Base-by-base conservation (phyloP, 2,797 vertebrate species). In the Potorous gilbertii region DNA sequence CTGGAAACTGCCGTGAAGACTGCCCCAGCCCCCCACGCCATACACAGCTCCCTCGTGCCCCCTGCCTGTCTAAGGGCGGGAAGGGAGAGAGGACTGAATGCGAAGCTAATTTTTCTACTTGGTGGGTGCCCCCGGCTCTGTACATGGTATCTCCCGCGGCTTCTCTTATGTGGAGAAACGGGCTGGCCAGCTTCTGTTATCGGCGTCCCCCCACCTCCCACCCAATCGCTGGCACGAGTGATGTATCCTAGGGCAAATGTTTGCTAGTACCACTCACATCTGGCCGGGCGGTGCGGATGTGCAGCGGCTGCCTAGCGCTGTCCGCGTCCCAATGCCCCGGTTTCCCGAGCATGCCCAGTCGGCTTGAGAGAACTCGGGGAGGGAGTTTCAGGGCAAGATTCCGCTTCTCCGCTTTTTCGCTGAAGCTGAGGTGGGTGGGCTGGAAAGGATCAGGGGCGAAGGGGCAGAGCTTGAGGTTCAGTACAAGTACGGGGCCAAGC, bases 71-170 rank as follows among this genome's bases (percentile, higher is more conserved):
- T 91, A n/a, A 11, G 52, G 55, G 46, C 91, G 24, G 46, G 74
- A 89, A 55, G 62, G 9, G 4, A 81, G 27, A 34, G 93, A 34
- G 94, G 90, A 31, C 55, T 93, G 59, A n/a, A 14, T 94, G 28
- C 34, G 21, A 90, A 56, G 94, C 92, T 94, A 2, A 0, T 4
- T 50, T 87, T 92, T 92, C 90, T 62, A 93, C 81, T 94, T 94
- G 90, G 62, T 66, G 92, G 28, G 55, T 92, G 46, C 97, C 97
- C 97, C 97, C 96, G 96, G 93, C 95, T 96, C 55, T 13, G 90
- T 91, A 98, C 93, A 97, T 96, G 97, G 97, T 97, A 97, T 98
- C 95, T 97, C 97, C 97, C 98, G 93, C 27, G 29, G 95, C 97
- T 92, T 95, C 87, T 59, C 55, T 93, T 94, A 97, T 96, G 94